phyloP scores from a whole-genome alignment of 1,140 invertebrate species.

The Temnothorax nylanderi region DNA sequence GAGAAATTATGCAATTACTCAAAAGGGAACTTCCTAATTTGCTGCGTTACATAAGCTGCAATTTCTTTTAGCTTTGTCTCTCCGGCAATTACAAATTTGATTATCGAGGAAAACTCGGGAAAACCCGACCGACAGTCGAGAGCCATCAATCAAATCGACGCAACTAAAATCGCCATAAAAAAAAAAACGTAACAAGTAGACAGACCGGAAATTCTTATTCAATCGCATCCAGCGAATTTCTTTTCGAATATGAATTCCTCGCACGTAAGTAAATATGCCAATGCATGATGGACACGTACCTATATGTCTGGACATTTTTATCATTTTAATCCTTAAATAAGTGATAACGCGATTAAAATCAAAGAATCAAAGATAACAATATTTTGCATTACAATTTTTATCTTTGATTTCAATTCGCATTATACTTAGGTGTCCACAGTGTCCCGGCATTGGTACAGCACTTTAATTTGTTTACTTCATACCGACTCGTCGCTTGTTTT shows the following conservation, averaged over 20 bases:
- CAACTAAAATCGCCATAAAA: not conserved
- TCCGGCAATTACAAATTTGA: not conserved
- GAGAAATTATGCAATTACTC: not conserved
- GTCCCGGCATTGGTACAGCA: no score
- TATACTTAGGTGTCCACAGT: no score
- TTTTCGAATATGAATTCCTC: not conserved
- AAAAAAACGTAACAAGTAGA: not conserved
- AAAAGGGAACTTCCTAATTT: not conserved
- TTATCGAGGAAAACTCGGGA: not conserved
- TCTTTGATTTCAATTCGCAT: no score
- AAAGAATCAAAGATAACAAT: no score
- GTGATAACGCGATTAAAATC: no score
- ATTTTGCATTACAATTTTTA: no score
- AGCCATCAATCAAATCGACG: not conserved
- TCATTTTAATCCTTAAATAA: no score
- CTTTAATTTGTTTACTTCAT: no score
- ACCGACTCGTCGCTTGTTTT: no score
- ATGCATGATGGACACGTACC: no score
- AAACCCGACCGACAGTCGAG: not conserved
- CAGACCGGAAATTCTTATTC: not conserved
- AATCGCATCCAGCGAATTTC: not conserved
- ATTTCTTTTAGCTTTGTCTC: not conserved
- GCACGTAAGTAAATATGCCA: no score
- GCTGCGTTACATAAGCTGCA: not conserved
- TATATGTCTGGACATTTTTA: no score